A percentile compares a stretch with the other conserved stretches of the same genome.
Conservation (phyloP, 2,797 vertebrate species). For the Cirrhinus molitorella region DNA sequence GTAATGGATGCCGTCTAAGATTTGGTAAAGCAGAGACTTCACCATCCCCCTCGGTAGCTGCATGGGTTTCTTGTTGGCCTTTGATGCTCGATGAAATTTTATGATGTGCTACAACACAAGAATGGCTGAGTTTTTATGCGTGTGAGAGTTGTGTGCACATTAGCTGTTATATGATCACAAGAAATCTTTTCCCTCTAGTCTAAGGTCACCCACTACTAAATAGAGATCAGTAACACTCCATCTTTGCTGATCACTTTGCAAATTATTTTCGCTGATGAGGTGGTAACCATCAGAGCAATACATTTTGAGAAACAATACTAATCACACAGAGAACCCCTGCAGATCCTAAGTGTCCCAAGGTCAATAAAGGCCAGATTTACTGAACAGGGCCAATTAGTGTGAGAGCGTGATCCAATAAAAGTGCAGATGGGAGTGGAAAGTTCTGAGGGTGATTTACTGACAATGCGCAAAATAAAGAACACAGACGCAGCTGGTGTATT, state of each 20-base stretch:
- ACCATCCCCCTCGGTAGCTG: constrained; percentile 99
- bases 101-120: constrained; percentile 91
- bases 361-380: background rate
- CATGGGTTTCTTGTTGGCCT: constrained; percentile 99
- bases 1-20: constrained; percentile 99
- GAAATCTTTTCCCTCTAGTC: background rate
- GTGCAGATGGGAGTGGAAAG: background rate
- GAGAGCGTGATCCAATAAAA: background rate
- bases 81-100: constrained; percentile 99
- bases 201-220: background rate
- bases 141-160: background rate
- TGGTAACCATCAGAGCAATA: background rate
- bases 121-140: background rate
- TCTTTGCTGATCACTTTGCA: background rate
- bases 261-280: background rate
- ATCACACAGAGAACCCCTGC: background rate
- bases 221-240: background rate
- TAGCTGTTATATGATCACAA: background rate
- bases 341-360: background rate
- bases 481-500: background rate
- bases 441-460: background rate
- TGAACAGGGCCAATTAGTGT: background rate
- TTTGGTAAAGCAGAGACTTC: constrained; percentile 99
- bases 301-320: background rate
- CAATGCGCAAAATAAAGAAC: background rate